Evolutionary conservation across 2,113 vertebrate genomes (phyloP), one percentile per base, ranked within the genome.

Genomic region (Serinus canaria): DNA sequence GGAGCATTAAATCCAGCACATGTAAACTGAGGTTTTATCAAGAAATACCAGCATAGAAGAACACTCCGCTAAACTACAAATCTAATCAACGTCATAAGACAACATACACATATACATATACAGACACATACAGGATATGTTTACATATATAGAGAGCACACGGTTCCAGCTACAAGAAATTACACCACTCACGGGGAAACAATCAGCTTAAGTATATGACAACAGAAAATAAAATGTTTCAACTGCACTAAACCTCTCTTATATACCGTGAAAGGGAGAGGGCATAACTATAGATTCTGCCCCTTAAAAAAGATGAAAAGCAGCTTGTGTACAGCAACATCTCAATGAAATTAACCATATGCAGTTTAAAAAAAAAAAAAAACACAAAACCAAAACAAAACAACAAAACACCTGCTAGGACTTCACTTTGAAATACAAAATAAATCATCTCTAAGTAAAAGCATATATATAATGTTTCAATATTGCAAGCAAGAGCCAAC

Each of bases 91-190:
- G 7, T 70, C 72, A 18, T 5, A 9, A 74, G 10, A 30, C 17
- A 14, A 10, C 11, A 49, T 2, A 7, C 25, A 55, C 0, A 0
- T 4, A 4, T 8, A 31, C 4, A 33, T 9, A 68, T 0, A 39
- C 5, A 31, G 1, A 19, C 4, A 68, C 2, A 15, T 10, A 17
- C 0, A 23, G 4, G 25, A n/a, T 6, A 7, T 10, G n/a, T 14
- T 66, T 7, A 22, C 2, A 17, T 5, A 2, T 11, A 52, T 5
- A 74, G 0, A 37, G 9, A 69, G 41, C 33, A 39, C 14, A 8
- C 2, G 7, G 55, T 30, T 41, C 35, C 64, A 63, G 27, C 43
- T 46, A 62, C 24, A 59, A 68, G 28, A 77, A 80, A 88, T 22
- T 4, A 46, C 43, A 37, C 19, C 28, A n/a, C 2, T 33, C 31